A percentile compares a stretch with the other conserved stretches of the same genome.
phyloP scores from a whole-genome alignment of 2,888 invertebrate genomes.

The Macropis europaea region DNA sequence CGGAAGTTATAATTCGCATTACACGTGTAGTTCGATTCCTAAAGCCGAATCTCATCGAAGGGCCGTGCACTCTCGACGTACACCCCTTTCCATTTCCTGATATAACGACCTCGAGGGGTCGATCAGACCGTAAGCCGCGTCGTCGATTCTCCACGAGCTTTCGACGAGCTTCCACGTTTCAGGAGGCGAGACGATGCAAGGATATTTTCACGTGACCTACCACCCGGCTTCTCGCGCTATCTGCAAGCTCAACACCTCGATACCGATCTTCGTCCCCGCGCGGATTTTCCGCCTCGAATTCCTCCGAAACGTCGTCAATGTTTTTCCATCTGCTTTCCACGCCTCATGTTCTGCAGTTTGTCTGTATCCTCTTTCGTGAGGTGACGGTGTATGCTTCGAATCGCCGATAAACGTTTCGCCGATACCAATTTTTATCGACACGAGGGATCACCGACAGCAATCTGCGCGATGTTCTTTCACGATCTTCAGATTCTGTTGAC shows the following conservation, averaged over 20 bases:
- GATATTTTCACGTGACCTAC: slow-evolving; percentile 44
- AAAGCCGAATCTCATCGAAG: neutral
- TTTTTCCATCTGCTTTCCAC: neutral
- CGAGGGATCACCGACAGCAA: no score
- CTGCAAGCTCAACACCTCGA: slow-evolving; percentile 13
- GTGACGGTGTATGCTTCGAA: no score
- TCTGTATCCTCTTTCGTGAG: neutral
- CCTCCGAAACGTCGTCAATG: slow-evolving; percentile 20
- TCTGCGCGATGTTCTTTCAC: no score
- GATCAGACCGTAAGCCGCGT: slow-evolving; percentile 40
- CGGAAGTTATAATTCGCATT: slow-evolving; percentile 1
- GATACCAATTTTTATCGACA: no score
- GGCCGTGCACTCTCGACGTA: slow-evolving; percentile 16
- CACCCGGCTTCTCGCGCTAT: slow-evolving; percentile 2
- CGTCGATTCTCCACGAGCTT: slow-evolving; percentile 44
- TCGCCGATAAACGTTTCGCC: no score
- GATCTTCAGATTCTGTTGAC: no score
- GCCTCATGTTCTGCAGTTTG: neutral
- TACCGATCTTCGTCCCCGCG: slow-evolving; percentile 29
- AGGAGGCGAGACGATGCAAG: slow-evolving; percentile 14
- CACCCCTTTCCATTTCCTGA: slow-evolving; percentile 49
- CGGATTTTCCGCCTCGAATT: slow-evolving; percentile 37
- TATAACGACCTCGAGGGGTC: slow-evolving; percentile 54
- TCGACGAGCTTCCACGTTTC: slow-evolving; percentile 44
- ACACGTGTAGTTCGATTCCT: neutral